phyloP scores from a whole-genome alignment of 92 coral and sea anemone species.

The Blastomussa wellsi region DNA sequence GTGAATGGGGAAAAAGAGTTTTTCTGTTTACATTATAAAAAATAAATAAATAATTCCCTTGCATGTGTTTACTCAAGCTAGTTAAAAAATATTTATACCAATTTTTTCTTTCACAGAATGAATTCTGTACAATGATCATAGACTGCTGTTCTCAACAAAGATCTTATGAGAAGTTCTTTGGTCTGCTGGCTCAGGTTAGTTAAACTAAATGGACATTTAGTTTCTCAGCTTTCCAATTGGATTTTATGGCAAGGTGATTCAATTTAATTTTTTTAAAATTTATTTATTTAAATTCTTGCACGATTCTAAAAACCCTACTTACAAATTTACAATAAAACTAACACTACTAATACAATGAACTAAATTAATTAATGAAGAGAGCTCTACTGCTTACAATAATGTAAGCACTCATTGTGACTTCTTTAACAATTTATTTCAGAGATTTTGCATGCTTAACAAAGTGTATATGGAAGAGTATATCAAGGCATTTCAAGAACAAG shows the following conservation, averaged over 20 bases:
- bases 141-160: slow-evolving; percentile 98
- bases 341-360: no score
- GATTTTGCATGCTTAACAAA: slow-evolving; percentile 87
- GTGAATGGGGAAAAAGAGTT: no score
- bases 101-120: slow-evolving; percentile 65
- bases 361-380: no score
- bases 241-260: not conserved
- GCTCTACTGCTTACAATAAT: no score
- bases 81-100: no score
- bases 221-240: not conserved
- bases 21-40: no score
- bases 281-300: no score
- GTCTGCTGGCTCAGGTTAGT: slow-evolving; percentile 91
- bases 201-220: not conserved
- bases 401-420: not conserved
- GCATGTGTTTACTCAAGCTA: no score
- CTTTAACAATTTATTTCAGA: slow-evolving; percentile 42
- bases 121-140: slow-evolving; percentile 90
- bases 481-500: slow-evolving; percentile 86
- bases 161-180: slow-evolving; percentile 96
- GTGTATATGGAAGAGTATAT: slow-evolving; percentile 88
- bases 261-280: not conserved
- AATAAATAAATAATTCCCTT: no score
- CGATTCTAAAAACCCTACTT: no score
- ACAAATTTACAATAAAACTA: no score